Base-by-base conservation (phyloP, 2,888 invertebrate genomes). In the Cordilura impudica region DNA sequence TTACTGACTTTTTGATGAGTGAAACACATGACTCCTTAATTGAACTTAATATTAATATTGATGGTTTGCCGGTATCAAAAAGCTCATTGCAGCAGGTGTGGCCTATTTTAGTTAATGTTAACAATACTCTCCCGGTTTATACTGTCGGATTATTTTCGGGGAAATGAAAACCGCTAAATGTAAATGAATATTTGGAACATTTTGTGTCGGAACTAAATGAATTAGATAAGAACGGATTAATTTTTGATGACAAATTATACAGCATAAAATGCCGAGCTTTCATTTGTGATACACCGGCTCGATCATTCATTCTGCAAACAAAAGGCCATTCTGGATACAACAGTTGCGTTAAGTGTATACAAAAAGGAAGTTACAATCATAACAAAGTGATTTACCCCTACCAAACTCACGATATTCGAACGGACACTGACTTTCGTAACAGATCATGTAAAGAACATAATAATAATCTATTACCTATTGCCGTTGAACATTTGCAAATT, bases 401-500 rank as follows among this genome's bases (percentile, higher is more conserved):
- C n/a, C 21, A 49, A 21, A 49, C 12, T 26, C 23, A 23, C 26
- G 14, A 16, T 16, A 31, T 7, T 10, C 29, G 18, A 54, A 54
- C 54, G 8, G 14, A 54, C 31, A 31, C 4, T 31, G 5, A 18
- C 4, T 54, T 31, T 19, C 43, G 66, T 51, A 49, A 39, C 29
- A 21, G 72, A 21, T 5, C 14, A 29, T 45, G 63, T 12, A 45
- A 56, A 5, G 58, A 56, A 18, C 76, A 77, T 66, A 71, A 77
- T 39, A 60, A 45, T 21, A 19, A 16, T 5, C n/a, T 43, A 16
- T 14, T 26, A 26, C 49, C 45, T 18, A 16, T 39, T 39, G 39
- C 60, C 21, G 23, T 77, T 31, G 77, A 77, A 71, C n/a, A 49
- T 16, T 19, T 71, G 8, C n/a, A 51, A 63, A 66, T 77, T 8